phyloP scores from a whole-genome alignment of 2,797 vertebrate genomes.

The Malurus splendens region DNA sequence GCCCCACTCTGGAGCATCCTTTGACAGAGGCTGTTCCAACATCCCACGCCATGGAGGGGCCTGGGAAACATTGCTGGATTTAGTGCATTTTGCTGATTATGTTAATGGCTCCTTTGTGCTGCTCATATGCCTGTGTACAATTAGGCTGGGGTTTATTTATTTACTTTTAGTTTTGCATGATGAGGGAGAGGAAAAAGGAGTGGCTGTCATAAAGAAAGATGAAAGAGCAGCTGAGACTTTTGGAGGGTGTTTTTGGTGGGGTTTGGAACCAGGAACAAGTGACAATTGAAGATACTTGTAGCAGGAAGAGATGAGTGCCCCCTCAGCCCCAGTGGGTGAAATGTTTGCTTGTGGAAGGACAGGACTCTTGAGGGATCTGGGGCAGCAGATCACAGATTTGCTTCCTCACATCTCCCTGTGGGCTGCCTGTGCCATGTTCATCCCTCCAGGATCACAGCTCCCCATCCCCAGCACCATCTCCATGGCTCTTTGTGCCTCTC shows the following conservation, averaged over 20 bases:
- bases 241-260: neutral
- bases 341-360: neutral
- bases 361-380: neutral
- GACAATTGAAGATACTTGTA: neutral
- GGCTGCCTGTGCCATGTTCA: neutral
- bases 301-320: neutral
- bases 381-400: neutral
- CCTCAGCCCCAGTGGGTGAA: neutral
- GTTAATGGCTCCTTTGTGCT: conserved; percentile 43
- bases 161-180: neutral
- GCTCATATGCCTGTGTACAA: conserved; percentile 23
- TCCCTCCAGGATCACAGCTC: neutral
- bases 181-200: neutral
- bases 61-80: conserved; percentile 2
- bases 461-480: neutral
- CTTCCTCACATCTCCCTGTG: neutral
- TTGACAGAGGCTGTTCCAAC: neutral
- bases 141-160: conserved; percentile 36
- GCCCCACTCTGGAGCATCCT: neutral
- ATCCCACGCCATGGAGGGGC: neutral
- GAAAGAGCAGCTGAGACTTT: neutral
- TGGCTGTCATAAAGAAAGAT: neutral
- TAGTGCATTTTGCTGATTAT: conserved; percentile 44
- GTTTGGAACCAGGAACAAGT: neutral
- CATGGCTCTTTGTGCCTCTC: neutral